Percentiles rank a stretch among this genome's conserved stretches.
Evolutionary conservation across 2,113 vertebrate species (phyloP).

Genomic region (Eulacestoma nigropectus): DNA sequence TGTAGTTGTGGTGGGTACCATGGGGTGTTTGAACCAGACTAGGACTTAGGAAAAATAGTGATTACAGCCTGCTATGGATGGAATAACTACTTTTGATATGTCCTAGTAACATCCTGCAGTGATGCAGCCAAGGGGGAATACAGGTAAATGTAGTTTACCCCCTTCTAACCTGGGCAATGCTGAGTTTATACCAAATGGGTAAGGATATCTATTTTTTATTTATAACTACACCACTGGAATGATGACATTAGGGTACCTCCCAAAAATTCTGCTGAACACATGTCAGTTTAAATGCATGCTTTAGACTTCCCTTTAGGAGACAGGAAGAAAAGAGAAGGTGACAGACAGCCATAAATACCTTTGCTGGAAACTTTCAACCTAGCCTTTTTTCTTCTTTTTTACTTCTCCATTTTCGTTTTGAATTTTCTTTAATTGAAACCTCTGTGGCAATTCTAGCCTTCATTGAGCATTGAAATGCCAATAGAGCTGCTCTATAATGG

Average conservation of each 20-base stretch:
- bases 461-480: conserved; percentile 50
- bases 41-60: conserved; percentile 5
- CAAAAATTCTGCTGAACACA: neutral
- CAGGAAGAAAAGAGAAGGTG: neutral
- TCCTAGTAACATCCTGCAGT: neutral
- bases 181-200: neutral
- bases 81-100: neutral
- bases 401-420: neutral
- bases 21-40: neutral
- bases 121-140: neutral
- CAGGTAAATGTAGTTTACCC: conserved; percentile 20
- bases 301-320: neutral
- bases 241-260: neutral
- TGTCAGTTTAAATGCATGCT: neutral
- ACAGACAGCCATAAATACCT: neutral
- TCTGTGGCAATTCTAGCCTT: conserved; percentile 45
- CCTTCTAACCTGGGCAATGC: neutral
- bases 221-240: neutral
- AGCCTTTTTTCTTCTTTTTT: neutral
- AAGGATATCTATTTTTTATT: neutral
- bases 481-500: conserved; percentile 40
- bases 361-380: neutral
- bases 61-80: conserved; percentile 4
- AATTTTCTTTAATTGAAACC: conserved; percentile 56
- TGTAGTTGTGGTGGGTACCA: neutral